Evolutionary conservation across 2,797 vertebrate species (phyloP).

Genomic region (Pseudomugil gertrudae): DNA sequence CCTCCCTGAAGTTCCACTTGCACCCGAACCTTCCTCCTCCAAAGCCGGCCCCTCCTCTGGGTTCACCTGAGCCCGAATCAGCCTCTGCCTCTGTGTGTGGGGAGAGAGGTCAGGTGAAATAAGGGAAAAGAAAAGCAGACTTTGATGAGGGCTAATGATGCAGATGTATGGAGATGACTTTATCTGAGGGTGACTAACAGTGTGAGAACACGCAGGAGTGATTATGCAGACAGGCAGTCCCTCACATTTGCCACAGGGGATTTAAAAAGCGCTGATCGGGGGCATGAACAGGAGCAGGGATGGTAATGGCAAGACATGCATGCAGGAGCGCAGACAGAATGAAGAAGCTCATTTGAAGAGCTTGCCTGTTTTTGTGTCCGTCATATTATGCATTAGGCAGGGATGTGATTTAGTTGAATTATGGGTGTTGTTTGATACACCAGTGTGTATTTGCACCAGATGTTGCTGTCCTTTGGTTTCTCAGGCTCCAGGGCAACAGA

Average conservation of each 20-base stretch:
- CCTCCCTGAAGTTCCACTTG: constrained; percentile 58
- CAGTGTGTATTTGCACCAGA: neutral
- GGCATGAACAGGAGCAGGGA: constrained; percentile 25
- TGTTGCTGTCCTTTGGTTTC: no score
- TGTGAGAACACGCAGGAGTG: constrained; percentile 15
- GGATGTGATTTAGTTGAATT: constrained; percentile 20
- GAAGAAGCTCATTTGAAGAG: constrained; percentile 28
- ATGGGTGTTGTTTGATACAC: constrained; percentile 14
- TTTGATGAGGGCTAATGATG: constrained; percentile 17
- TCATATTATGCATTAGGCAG: constrained; percentile 26
- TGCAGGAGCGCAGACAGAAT: constrained; percentile 34
- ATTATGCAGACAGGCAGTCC: constrained; percentile 36
- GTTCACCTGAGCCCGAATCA: constrained; percentile 72
- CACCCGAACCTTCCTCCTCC: constrained; percentile 59
- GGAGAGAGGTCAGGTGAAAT: neutral
- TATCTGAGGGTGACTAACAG: constrained; percentile 7
- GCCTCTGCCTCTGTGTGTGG: constrained; percentile 79
- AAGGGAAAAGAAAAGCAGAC: neutral
- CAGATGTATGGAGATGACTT: constrained; percentile 9
- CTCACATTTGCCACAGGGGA: constrained; percentile 33
- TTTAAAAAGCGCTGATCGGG: constrained; percentile 35
- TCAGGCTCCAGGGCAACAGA: no score
- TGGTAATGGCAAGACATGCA: constrained; percentile 47
- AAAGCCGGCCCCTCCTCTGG: constrained; percentile 65
- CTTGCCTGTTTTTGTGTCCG: constrained; percentile 13